Evolutionary conservation across 2,888 invertebrate species (phyloP), one percentile per base, ranked within the genome.

Genomic region (Laspeyria flexula): DNA sequence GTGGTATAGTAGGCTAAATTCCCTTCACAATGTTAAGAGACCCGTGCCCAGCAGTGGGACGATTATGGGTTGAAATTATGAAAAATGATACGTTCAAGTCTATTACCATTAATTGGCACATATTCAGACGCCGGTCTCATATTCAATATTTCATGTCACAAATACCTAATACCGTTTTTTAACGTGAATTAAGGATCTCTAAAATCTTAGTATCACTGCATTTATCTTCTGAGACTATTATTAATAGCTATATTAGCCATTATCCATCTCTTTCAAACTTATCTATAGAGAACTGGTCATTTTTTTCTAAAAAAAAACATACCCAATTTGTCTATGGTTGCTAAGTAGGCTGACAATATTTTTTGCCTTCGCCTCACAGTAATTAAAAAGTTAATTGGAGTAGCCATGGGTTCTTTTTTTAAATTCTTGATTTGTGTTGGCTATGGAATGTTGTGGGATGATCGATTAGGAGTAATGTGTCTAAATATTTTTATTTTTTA

Each of bases 191-290:
- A 46, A 5, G 29, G 47, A 45, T 38, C 43, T 48, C 51, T 16
- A 64, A 66, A 59, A 55, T 31, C 38, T 23, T 33, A 48, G 44
- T 56, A 41, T 13, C n/a, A 46, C 10, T 25, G 47, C 58, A 74
- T 77, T 75, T 77, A 79, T 84, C 79, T 78, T 55, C 56, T 52
- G 41, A 67, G 75, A 78, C 75, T 65, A 52, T 60, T 77, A 84
- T 85, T 83, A 85, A 86, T 86, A 65, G 76, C 55, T 57, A 75
- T 75, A 83, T 86, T 86, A 86, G 65, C 55, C 49, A 45, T 67
- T 73, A 79, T 81, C 78, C 73, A 69, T 84, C 83, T 74, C 65
- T 69, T 65, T 65, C 56, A 29, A 66, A 76, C 66, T 77, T 83
- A 83, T 81, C 85, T 78, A 48, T 51, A 55, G n/a, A 55, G 40